phyloP scores from a whole-genome alignment of 2,797 vertebrate genomes.

The Siniperca obscura region DNA sequence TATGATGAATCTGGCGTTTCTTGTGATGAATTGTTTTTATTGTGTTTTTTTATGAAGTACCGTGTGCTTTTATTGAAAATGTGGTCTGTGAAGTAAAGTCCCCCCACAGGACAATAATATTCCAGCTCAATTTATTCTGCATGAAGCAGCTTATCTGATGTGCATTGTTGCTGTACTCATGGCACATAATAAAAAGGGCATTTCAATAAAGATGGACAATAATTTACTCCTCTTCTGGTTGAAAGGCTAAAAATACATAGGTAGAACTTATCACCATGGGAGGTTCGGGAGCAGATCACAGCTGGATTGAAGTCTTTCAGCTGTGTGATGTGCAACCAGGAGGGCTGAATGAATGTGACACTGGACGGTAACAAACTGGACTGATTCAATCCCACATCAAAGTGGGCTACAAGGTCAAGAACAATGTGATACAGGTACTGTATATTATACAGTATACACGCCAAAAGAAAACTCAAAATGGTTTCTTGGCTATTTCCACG shows the following conservation, averaged over 20 bases:
- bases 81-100: neutral
- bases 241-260: conserved; percentile 20
- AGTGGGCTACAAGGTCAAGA: conserved; percentile 2
- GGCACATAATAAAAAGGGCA: conserved; percentile 16
- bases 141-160: conserved; percentile 26
- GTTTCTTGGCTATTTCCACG: neutral
- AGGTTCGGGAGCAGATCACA: conserved; percentile 4
- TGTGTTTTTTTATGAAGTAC: neutral
- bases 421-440: neutral
- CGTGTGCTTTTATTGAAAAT: conserved; percentile 25
- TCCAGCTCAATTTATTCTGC: conserved; percentile 13
- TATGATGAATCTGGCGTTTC: conserved; percentile 3
- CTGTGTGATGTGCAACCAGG: conserved; percentile 29
- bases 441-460: neutral
- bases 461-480: neutral
- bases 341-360: conserved; percentile 1
- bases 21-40: conserved; percentile 23
- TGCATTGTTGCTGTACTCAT: neutral
- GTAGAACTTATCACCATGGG: neutral
- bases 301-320: conserved; percentile 29
- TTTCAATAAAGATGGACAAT: conserved; percentile 31
- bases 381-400: neutral
- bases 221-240: conserved; percentile 32
- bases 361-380: neutral
- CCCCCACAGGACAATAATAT: conserved; percentile 18